phyloP scores from a whole-genome alignment of 2,888 invertebrate genomes.

The Cremastinae sp. region DNA sequence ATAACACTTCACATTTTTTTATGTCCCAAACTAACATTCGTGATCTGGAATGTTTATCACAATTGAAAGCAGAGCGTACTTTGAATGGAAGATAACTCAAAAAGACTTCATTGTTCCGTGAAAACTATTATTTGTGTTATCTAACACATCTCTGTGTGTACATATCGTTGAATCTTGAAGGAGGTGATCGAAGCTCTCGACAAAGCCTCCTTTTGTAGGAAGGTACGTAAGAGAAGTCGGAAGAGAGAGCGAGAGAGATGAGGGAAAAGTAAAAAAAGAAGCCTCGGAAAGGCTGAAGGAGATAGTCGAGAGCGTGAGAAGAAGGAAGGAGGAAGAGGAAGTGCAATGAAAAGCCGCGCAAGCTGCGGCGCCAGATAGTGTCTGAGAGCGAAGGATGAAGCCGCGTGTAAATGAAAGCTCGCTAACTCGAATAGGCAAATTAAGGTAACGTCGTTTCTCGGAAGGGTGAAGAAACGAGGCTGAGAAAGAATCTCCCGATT shows the following conservation, averaged over 20 bases:
- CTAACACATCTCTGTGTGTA: too few relatives aligned
- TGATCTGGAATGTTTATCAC: too few relatives aligned
- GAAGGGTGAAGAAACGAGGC: conserved; percentile 56
- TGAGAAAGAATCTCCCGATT: conserved; percentile 23
- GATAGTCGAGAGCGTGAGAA: conserved; percentile 22
- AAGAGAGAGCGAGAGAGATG: not conserved
- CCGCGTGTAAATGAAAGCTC: conserved; percentile 59
- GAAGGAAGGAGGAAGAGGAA: not conserved
- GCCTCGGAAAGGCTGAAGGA: not conserved
- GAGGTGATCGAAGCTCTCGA: not conserved
- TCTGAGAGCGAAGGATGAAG: conserved; percentile 34
- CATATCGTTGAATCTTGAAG: too few relatives aligned
- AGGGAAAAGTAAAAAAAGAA: conserved; percentile 9
- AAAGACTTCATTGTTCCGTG: too few relatives aligned
- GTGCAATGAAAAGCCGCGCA: not conserved
- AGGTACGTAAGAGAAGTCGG: not conserved
- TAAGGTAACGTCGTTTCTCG: conserved; percentile 59
- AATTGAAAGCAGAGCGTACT: too few relatives aligned
- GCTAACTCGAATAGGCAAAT: conserved; percentile 61
- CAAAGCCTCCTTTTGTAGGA: not conserved
- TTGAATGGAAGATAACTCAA: too few relatives aligned
- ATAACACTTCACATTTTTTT: too few relatives aligned
- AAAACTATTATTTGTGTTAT: too few relatives aligned
- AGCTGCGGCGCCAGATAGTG: conserved; percentile 16
- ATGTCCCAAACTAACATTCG: too few relatives aligned